Percentiles rank a stretch among this genome's conserved stretches.
Conservation (phyloP, 2,797 vertebrate genomes). For the Eremophila alpestris region DNA sequence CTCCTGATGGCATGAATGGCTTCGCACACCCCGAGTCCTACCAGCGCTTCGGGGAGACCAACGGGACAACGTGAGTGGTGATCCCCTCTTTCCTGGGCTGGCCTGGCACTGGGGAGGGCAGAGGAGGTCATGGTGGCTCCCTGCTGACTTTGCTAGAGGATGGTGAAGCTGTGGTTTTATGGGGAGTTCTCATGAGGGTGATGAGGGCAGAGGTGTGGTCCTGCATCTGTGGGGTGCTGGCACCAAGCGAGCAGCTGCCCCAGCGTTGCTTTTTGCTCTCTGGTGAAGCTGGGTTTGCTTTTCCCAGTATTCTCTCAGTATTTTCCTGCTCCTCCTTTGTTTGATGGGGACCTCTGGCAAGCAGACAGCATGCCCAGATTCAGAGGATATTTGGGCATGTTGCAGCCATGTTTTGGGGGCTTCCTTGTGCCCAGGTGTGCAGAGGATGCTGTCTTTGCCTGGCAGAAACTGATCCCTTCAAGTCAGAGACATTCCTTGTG, state of each 20-base stretch:
- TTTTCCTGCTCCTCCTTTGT: background rate
- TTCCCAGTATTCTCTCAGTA: background rate
- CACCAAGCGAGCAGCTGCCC: background rate
- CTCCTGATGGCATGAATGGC: constrained; percentile 31
- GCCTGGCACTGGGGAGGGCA: background rate
- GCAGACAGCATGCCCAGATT: background rate
- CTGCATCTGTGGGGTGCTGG: background rate
- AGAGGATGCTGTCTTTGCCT: background rate
- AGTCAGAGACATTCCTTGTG: background rate
- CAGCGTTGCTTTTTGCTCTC: background rate
- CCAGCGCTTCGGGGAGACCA: constrained; percentile 75
- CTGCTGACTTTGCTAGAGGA: background rate
- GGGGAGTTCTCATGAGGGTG: background rate
- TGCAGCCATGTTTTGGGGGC: background rate
- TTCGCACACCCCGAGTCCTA: constrained; percentile 63
- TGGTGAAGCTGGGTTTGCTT: background rate
- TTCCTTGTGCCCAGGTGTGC: background rate
- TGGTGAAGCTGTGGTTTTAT: background rate
- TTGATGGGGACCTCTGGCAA: rapidly evolving
- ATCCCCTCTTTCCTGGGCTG: background rate
- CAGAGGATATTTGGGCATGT: background rate
- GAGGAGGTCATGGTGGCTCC: background rate
- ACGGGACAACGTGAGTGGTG: constrained; percentile 76
- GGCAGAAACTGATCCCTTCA: background rate
- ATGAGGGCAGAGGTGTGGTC: background rate